phyloP scores from a whole-genome alignment of 2,888 invertebrate genomes.

The Chaetogeoica ovagalla region DNA sequence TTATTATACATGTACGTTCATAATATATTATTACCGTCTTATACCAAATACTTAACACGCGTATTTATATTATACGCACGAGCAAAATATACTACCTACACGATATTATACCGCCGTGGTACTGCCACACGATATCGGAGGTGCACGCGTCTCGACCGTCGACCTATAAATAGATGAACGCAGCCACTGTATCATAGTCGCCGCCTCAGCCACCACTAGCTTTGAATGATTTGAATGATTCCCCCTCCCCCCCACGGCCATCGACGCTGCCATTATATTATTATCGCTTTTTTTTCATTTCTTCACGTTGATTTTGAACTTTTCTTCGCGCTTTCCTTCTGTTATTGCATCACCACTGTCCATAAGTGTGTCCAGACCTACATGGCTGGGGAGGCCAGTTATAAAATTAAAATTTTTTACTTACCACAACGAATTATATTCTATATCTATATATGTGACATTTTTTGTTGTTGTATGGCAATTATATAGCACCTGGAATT shows the following conservation, averaged over 20 bases:
- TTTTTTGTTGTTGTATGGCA: too few relatives aligned
- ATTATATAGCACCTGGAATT: too few relatives aligned
- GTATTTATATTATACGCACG: background rate
- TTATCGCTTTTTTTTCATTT: conserved; percentile 2
- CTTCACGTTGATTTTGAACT: background rate
- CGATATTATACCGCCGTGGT: background rate
- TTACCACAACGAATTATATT: too few relatives aligned
- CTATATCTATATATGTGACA: too few relatives aligned
- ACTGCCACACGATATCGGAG: background rate
- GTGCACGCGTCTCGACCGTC: background rate
- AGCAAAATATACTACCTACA: background rate
- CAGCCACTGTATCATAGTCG: background rate
- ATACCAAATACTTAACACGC: too few relatives aligned
- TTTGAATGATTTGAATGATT: conserved; percentile 1
- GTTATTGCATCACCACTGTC: background rate
- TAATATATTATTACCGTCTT: too few relatives aligned
- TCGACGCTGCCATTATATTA: background rate
- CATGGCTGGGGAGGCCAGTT: too few relatives aligned
- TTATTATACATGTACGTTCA: too few relatives aligned
- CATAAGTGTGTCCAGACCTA: too few relatives aligned
- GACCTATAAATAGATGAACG: conserved; percentile 31
- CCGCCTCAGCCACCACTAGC: background rate
- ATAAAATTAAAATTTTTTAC: too few relatives aligned
- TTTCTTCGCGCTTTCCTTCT: background rate
- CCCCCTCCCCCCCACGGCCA: background rate